A percentile compares a stretch with the other conserved stretches of the same genome.
These are phyloP conservation scores for Mythimna ferrago DNA, from an alignment of 2,888 invertebrate species.

Conservation along the genomic window DNA sequence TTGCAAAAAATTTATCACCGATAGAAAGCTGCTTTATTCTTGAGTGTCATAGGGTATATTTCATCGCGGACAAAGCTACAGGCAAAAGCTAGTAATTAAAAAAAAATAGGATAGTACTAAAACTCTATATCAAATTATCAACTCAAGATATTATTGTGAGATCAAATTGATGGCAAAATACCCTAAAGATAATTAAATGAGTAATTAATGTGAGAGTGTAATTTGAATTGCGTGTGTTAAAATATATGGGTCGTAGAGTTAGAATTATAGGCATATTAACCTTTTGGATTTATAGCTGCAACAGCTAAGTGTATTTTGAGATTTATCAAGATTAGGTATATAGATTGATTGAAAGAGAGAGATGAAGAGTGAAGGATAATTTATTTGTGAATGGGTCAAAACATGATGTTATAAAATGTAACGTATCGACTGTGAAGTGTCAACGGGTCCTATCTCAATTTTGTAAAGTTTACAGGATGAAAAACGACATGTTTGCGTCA, in stretches of 20 bases:
- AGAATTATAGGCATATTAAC: constrained; percentile 41
- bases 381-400: background rate
- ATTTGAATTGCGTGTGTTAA: constrained; percentile 43
- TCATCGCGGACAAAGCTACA: no score
- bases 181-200: constrained; percentile 29
- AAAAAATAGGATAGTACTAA: background rate
- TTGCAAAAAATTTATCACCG: no score
- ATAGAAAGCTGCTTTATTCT: no score
- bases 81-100: background rate
- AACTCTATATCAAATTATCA: constrained; percentile 13
- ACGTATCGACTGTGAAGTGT: no score
- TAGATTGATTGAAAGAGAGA: background rate
- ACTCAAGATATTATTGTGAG: constrained; percentile 8
- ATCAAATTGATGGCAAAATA: constrained; percentile 2
- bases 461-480: no score
- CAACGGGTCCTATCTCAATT: no score
- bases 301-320: background rate
- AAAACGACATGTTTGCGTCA: no score
- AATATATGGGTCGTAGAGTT: constrained; percentile 35
- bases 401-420: background rate
- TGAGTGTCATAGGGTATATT: no score
- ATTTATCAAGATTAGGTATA: constrained; percentile 18
- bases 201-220: constrained; percentile 8
- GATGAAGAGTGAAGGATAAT: no score
- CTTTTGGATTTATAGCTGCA: constrained; percentile 29